Conservation (phyloP, 2,113 vertebrate species). For the Bucco capensis region DNA sequence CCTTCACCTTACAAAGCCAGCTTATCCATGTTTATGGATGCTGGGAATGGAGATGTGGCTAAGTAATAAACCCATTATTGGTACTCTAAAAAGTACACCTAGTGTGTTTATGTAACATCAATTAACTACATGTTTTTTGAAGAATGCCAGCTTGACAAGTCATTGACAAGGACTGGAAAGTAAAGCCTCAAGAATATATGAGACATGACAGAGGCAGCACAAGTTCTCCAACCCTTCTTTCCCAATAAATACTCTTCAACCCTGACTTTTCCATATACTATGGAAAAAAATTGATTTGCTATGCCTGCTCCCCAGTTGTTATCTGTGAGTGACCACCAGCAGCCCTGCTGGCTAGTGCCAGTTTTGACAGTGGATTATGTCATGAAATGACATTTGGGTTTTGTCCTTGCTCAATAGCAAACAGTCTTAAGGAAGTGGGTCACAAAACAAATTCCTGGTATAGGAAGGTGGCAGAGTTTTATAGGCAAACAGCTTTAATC, state of each 20-base stretch:
- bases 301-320: conserved; percentile 38
- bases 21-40: not conserved
- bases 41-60: not conserved
- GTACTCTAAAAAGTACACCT: not conserved
- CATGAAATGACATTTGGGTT: conserved; percentile 20
- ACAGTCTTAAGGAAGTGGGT: conserved; percentile 26
- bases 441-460: conserved; percentile 5
- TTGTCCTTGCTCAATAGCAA: conserved; percentile 54
- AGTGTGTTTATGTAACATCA: not conserved
- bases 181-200: conserved; percentile 6
- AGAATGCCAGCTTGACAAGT: conserved; percentile 27
- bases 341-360: conserved; percentile 62
- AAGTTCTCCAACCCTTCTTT: conserved; percentile 32
- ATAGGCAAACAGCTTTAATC: conserved; percentile 21
- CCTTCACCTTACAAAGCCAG: not conserved
- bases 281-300: conserved; percentile 39
- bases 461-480: not conserved
- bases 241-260: conserved; percentile 55
- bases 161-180: conserved; percentile 31
- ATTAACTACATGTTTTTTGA: not conserved
- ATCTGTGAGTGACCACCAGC: conserved; percentile 57
- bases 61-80: not conserved
- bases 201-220: conserved; percentile 36
- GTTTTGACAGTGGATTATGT: conserved; percentile 58
- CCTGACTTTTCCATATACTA: conserved; percentile 28